phyloP scores from a whole-genome alignment of 2,113 vertebrate genomes.

The Aplodontia rufa region DNA sequence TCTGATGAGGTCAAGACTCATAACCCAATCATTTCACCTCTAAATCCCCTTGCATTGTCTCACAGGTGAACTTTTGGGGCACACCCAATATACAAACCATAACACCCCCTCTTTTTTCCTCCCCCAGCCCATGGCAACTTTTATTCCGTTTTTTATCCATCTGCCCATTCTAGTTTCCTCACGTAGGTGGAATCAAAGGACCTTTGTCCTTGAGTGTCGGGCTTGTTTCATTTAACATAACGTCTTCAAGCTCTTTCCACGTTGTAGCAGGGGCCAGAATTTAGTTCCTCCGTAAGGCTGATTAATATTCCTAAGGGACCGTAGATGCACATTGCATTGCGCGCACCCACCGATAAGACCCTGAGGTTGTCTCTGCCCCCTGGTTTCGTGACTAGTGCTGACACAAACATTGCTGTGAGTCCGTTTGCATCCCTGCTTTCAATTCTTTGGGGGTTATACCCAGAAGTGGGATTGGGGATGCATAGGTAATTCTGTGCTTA shows the following conservation, averaged over 20 bases:
- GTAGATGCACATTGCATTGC: no score
- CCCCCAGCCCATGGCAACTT: not conserved
- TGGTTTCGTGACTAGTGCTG: not conserved
- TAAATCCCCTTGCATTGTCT: no score
- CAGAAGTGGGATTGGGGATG: not conserved
- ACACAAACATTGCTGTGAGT: not conserved
- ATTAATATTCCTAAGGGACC: not conserved
- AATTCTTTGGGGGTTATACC: not conserved
- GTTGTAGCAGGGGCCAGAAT: not conserved
- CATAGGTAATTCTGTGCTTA: not conserved
- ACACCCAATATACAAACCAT: no score
- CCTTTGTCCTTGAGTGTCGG: not conserved
- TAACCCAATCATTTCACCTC: no score
- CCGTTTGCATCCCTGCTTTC: not conserved
- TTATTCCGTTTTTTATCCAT: not conserved
- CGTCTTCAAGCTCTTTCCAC: not conserved
- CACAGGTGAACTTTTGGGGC: no score
- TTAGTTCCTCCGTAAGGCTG: not conserved
- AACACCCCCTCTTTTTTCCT: not conserved
- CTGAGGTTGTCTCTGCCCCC: not conserved
- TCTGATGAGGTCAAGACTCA: no score
- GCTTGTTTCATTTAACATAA: not conserved
- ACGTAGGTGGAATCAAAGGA: not conserved
- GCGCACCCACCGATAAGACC: no score
- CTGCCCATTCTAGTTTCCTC: not conserved